A percentile compares a stretch with the other conserved stretches of the same genome.
Evolutionary conservation across 2,113 vertebrate species (phyloP).

Genomic region (Atrichornis clamosus): DNA sequence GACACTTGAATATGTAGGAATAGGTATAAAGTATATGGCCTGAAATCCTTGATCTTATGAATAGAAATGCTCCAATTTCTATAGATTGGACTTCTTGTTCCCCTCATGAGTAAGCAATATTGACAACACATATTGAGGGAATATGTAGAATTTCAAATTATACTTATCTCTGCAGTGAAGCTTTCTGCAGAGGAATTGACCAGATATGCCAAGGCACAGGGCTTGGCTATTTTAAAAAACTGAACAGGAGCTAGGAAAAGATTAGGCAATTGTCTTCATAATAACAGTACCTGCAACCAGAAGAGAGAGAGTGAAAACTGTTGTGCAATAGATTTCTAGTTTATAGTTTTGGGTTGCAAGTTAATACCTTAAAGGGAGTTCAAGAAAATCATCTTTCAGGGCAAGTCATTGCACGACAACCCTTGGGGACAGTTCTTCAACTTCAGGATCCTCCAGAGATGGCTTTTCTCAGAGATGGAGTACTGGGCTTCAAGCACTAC

Average conservation of each 20-base stretch:
- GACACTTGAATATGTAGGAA: background rate
- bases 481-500: fast-evolving
- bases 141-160: background rate
- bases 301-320: background rate
- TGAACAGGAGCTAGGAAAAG: background rate
- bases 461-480: background rate
- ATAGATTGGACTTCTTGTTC: background rate
- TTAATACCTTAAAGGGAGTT: background rate
- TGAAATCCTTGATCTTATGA: background rate
- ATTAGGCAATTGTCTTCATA: background rate
- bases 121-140: background rate
- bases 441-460: background rate
- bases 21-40: background rate
- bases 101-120: background rate
- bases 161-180: background rate
- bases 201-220: background rate
- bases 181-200: background rate
- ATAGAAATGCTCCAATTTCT: background rate
- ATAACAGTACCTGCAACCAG: background rate
- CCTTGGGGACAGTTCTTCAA: background rate
- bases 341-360: background rate
- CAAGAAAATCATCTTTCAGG: background rate
- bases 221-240: background rate
- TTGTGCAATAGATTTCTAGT: background rate
- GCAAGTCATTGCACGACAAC: background rate